Evolutionary conservation across 2,888 invertebrate genomes (phyloP), one percentile per base, ranked within the genome.

Genomic region (Philereme transversata): DNA sequence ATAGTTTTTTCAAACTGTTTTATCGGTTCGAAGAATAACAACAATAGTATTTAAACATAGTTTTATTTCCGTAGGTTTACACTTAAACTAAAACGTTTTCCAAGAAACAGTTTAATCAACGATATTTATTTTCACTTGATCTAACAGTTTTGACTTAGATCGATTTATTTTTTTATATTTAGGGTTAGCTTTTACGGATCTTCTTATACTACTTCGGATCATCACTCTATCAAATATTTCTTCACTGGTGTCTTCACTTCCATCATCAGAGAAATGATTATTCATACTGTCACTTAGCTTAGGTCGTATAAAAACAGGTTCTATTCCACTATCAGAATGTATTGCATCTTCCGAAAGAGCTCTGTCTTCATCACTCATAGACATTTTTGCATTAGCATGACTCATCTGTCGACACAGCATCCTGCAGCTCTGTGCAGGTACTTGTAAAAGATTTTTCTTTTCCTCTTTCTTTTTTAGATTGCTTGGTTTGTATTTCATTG

Each of bases 111-210:
- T 68, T 83, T 67, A 90, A 72, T 91, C 85, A 48, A 84, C 76
- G 67, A 92, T 90, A 69, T 90, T 91, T 0, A 88, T 81, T 83
- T 91, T 91, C 1, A 91, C 86, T 67, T 91, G 92, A 62, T 90
- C 92, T 51, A 92, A 67, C 35, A 91, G 79, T 71, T 92, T 92
- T 0, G 92, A 90, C 79, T 92, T 92, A 45, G 80, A 81, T 73
- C 92, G 78, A 73, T 84, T 92, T 49, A 92, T 92, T 76, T 92
- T 92, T 69, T 92, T 92, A 68, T 92, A 92, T 69, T 92, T 92
- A n/a, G 92, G 92, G 68, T 92, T 92, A 0, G 88, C 89, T 81
- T 92, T 92, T 3, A 91, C 88, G 2, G 92, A 92, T 72, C 88
- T 77, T 73, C 92, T 79, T 10, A 90, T 78, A 64, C 92, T 92